Evolutionary conservation across 1,140 invertebrate genomes (phyloP).

Genomic region (Caenorhabditis brenneri): DNA sequence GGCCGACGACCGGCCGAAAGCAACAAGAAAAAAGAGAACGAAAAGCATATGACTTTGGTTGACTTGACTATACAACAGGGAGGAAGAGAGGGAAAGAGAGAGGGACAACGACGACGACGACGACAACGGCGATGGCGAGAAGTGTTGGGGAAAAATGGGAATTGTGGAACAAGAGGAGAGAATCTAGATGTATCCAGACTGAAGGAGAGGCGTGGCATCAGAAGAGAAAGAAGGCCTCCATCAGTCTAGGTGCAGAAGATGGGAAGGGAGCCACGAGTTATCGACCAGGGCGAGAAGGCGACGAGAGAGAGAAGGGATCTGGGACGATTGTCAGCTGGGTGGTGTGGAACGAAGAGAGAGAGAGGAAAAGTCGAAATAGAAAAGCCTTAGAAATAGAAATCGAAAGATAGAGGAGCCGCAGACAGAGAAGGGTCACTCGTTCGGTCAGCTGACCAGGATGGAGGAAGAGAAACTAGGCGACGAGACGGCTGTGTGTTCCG

Average conservation of each 20-base stretch:
- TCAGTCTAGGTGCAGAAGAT: not conserved
- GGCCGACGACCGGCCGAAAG: not conserved
- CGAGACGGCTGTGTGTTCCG: slow-evolving; percentile 20
- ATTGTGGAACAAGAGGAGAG: slow-evolving; percentile 14
- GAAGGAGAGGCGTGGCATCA: slow-evolving; percentile 16
- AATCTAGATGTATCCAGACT: slow-evolving; percentile 31
- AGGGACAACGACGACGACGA: not conserved
- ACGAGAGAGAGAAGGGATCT: slow-evolving; percentile 4
- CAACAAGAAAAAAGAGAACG: not conserved
- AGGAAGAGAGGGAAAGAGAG: not conserved
- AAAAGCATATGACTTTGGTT: slow-evolving; percentile 32
- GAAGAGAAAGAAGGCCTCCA: not conserved
- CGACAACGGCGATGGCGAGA: not conserved
- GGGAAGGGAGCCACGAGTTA: slow-evolving; percentile 18
- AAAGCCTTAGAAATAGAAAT: not conserved
- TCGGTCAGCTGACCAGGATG: slow-evolving; percentile 22
- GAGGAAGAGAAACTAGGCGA: not conserved
- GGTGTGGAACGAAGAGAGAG: not conserved
- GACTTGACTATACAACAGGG: not conserved
- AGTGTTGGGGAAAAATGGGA: not conserved
- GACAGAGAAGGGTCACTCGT: slow-evolving; percentile 38
- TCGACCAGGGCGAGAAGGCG: not conserved
- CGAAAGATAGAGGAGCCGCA: slow-evolving; percentile 12
- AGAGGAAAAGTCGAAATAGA: not conserved
- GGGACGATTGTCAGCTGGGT: slow-evolving; percentile 32